Conservation (phyloP, 1,140 invertebrate genomes). For the Cotesia glomerata region DNA sequence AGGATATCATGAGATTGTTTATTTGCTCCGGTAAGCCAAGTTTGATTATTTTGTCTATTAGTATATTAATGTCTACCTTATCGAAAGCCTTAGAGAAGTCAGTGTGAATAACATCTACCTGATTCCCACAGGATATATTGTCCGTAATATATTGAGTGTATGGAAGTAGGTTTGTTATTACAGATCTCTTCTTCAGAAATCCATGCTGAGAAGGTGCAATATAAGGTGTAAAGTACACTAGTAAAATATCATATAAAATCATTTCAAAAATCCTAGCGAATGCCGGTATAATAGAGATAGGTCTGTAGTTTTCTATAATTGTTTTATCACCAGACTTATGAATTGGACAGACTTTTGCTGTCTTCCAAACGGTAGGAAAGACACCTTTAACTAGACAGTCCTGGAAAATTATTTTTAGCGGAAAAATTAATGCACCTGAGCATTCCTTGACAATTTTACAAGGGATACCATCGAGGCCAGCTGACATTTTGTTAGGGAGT, state of each 20-base stretch:
- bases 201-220: constrained; percentile 23
- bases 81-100: constrained; percentile 47
- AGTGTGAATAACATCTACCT: constrained; percentile 39
- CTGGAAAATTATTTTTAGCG: no score
- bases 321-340: constrained; percentile 6
- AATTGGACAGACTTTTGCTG: constrained; percentile 17
- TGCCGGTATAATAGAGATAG: constrained; percentile 12
- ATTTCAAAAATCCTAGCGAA: constrained; percentile 19
- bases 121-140: constrained; percentile 13
- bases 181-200: constrained; percentile 25
- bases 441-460: no score
- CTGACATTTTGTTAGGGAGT: no score
- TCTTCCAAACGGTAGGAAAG: constrained; percentile 19
- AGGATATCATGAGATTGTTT: background rate
- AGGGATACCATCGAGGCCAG: no score
- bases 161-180: constrained; percentile 17
- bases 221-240: background rate
- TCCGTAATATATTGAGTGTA: constrained; percentile 4
- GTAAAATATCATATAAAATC: constrained; percentile 10
- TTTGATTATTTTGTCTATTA: constrained; percentile 6
- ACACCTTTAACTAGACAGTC: background rate
- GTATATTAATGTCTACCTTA: constrained; percentile 34
- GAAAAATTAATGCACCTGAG: no score
- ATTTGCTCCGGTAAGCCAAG: background rate
- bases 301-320: background rate